Base-by-base conservation (phyloP, 2,888 invertebrate species). In the Volucella inanis region DNA sequence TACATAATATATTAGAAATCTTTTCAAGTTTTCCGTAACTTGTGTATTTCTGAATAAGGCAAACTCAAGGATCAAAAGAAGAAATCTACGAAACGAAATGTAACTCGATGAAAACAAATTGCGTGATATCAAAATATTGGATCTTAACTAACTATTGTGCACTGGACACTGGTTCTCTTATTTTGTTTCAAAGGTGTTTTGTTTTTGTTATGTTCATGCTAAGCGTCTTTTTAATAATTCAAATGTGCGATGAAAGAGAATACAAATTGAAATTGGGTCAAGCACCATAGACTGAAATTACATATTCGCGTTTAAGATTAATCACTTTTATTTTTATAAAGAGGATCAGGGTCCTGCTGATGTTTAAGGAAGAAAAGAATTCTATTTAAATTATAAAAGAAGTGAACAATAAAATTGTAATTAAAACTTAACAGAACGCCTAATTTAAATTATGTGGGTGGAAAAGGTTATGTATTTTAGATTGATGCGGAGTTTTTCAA, bases 241-340 rank as follows among this genome's bases (percentile, higher is more conserved):
- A 54, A 12, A 45, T 72, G 72, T 45, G 61, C 62, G 61, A 52
- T 45, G 15, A 45, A 67, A 62, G 12, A 15, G 41, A 52, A 52
- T 31, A 38, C 43, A 62, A 11, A 54, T 62, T 38, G 12, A 15
- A 72, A 54, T 72, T 62, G 43, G 61, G 62, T 45, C 10, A 68
- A 45, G 18, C 68, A 47, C 68, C 47, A 43, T 12, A 55, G 74
- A 74, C 74, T 74, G 74, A 64, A 74, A 74, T 64, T 74, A n/a
- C 47, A 74, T 74, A 50, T 74, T 64, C n/a, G 55, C 39, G 54
- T 22, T 62, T 31, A 62, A 39, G 64, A 15, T 64, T 55, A 39
- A 59, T 41, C 12, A 41, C 39, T 68, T 55, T 38, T 43, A 43
- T 65, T 43, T 54, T 54, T 18, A 41, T 10, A 64, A 47, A 47